Percentiles rank a stretch among this genome's conserved stretches.
phyloP scores from a whole-genome alignment of 2,113 vertebrate species.

The Piaya cayana region DNA sequence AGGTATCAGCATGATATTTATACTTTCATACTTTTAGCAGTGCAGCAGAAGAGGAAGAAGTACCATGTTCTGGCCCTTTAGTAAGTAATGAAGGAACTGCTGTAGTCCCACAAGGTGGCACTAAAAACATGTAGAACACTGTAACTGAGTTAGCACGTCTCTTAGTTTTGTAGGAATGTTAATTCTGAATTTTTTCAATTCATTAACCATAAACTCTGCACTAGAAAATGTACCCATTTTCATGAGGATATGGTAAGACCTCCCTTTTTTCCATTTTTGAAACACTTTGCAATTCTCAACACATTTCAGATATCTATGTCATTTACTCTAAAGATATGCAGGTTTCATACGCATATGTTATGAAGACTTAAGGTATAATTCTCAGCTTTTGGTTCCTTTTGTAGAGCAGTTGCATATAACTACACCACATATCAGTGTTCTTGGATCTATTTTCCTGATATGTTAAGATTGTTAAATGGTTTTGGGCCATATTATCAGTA shows the following conservation, averaged over 20 bases:
- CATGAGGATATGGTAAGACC: accelerated
- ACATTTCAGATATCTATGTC: neutral
- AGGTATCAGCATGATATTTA: neutral
- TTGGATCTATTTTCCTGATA: neutral
- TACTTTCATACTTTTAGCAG: accelerated
- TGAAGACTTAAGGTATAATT: neutral
- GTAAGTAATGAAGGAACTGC: neutral
- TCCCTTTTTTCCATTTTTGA: neutral
- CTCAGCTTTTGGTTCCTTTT: neutral
- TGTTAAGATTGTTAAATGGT: neutral
- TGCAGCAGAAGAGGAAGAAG: neutral
- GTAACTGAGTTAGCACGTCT: neutral
- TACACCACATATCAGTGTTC: neutral
- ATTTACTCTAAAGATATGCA: neutral
- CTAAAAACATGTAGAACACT: conserved; percentile 13
- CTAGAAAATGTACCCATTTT: neutral
- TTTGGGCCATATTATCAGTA: neutral
- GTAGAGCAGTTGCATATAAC: neutral
- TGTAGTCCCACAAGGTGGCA: conserved; percentile 75
- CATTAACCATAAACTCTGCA: neutral
- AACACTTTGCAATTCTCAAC: neutral
- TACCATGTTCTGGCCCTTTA: accelerated
- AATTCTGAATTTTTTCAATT: neutral
- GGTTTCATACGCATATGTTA: neutral
- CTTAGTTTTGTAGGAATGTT: neutral